phyloP scores from a whole-genome alignment of 2,888 invertebrate species.

The Catocala sponsa region DNA sequence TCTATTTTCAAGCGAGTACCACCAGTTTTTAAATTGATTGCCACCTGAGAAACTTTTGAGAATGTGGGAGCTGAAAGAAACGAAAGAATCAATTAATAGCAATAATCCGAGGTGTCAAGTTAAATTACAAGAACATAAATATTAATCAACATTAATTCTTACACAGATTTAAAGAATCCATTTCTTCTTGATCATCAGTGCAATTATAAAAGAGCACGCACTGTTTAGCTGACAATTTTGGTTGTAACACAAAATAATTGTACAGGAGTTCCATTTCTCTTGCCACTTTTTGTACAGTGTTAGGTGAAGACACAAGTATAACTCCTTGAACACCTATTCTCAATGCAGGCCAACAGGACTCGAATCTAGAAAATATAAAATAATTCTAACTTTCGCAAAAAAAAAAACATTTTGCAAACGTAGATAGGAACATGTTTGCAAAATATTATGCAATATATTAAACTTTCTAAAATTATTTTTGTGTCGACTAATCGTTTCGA shows the following conservation, averaged over 20 bases:
- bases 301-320: conserved; percentile 90
- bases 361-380: conserved; percentile 85
- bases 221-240: conserved; percentile 89
- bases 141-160: conserved; percentile 54
- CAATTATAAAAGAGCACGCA: conserved; percentile 90
- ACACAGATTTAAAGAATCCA: conserved; percentile 85
- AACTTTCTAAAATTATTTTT: too few species aligned
- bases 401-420: too few species aligned
- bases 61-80: conserved; percentile 87
- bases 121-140: background rate
- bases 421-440: background rate
- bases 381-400: background rate
- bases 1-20: conserved; percentile 88
- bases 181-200: conserved; percentile 79
- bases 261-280: conserved; percentile 89
- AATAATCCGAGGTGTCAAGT: background rate
- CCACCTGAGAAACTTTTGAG: conserved; percentile 88
- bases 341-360: conserved; percentile 93
- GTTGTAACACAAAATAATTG: conserved; percentile 91
- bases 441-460: too few species aligned
- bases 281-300: conserved; percentile 80
- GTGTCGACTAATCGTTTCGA: too few species aligned
- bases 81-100: conserved; percentile 10
- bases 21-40: conserved; percentile 87
- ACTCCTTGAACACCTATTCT: conserved; percentile 91